Percentiles rank a stretch among this genome's conserved stretches.
These are phyloP conservation scores for Chloroceryle aenea DNA, from an alignment of 2,113 vertebrate species.

Conservation along the genomic window DNA sequence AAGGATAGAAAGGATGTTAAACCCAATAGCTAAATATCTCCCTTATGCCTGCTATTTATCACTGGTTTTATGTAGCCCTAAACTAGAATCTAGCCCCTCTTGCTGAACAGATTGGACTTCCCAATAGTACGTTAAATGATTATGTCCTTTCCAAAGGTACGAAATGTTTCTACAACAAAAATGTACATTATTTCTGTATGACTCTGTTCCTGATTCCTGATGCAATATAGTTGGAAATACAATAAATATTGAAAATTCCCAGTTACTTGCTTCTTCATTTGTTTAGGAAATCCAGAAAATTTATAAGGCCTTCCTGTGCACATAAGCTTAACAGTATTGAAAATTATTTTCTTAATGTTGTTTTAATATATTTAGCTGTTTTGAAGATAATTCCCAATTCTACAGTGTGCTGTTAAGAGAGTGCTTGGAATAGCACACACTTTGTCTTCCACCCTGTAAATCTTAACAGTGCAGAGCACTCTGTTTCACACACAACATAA, in stretches of 20 bases:
- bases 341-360: slow-evolving; percentile 1
- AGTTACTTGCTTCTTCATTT: background rate
- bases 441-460: slow-evolving; percentile 70
- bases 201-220: background rate
- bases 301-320: background rate
- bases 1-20: background rate
- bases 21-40: background rate
- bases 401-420: slow-evolving; percentile 32
- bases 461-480: slow-evolving; percentile 55
- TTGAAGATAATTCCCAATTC: slow-evolving; percentile 50
- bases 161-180: background rate
- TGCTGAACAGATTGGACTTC: background rate
- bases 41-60: background rate
- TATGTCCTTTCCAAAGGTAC: background rate
- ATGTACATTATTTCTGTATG: background rate
- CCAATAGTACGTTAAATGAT: background rate
- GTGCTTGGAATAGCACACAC: slow-evolving; percentile 41
- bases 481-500: slow-evolving; percentile 65
- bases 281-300: background rate
- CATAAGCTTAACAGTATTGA: background rate
- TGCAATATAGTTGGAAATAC: background rate
- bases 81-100: background rate
- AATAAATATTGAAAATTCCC: background rate
- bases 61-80: background rate
- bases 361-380: slow-evolving; percentile 40